These are phyloP conservation scores for Phortica magna DNA, from an alignment of 2,888 invertebrate genomes.

Conservation along the genomic window DNA sequence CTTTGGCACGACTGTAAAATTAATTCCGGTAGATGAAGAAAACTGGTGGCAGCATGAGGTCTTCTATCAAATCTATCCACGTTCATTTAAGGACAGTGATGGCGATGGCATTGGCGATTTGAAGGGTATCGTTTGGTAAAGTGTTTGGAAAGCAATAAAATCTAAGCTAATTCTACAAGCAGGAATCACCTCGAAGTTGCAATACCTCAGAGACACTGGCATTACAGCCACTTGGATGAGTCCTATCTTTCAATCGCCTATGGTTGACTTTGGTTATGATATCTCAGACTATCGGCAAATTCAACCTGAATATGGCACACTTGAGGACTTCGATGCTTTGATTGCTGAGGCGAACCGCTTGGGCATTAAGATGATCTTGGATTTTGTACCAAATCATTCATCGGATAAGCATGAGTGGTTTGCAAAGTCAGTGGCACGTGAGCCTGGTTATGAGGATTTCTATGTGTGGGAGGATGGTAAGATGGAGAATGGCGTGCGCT, in stretches of 20 bases:
- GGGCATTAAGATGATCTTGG: constrained; percentile 78
- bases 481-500: constrained; percentile 71
- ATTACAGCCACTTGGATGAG: constrained; percentile 84
- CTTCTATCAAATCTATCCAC: constrained; percentile 87
- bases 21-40: neutral
- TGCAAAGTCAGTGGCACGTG: constrained; percentile 80
- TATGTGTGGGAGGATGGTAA: constrained; percentile 82
- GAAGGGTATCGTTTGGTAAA: constrained; percentile 76
- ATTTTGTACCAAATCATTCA: constrained; percentile 84
- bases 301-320: constrained; percentile 83
- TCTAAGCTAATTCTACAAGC: neutral
- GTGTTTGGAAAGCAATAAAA: too few species aligned
- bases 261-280: constrained; percentile 88
- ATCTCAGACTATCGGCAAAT: constrained; percentile 83
- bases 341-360: constrained; percentile 78
- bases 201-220: constrained; percentile 83
- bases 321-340: constrained; percentile 84
- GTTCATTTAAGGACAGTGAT: constrained; percentile 87
- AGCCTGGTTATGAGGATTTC: constrained; percentile 84
- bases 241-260: constrained; percentile 82
- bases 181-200: constrained; percentile 74
- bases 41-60: constrained; percentile 66
- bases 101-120: constrained; percentile 84
- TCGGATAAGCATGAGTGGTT: constrained; percentile 89
- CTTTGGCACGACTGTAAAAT: neutral